Evolutionary conservation across 2,113 vertebrate genomes (phyloP), one percentile per base, ranked within the genome.

Genomic region (Anarrhichthys ocellatus): DNA sequence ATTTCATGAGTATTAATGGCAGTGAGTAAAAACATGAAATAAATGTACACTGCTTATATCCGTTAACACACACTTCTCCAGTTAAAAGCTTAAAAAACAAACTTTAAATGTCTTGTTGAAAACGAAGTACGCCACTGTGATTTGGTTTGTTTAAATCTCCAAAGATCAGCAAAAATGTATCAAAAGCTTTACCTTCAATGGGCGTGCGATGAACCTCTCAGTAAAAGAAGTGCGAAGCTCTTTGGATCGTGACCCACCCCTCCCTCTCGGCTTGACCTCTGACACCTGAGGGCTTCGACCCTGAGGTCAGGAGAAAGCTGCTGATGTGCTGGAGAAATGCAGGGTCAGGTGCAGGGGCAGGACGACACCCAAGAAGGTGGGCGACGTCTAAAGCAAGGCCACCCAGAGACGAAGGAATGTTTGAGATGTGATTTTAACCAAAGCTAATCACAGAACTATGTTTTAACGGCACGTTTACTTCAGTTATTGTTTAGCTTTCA

Each of bases 271-370:
- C 10, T 18, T 18, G 58, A 74, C 74, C 83, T 75, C 69, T 68
- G 58, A 77, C 74, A 80, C 75, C 69, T 68, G 29, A 76, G 6
- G 6, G 24, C 34, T 58, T 2, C 50, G 14, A 69, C 63, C 84
- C 54, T 1, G 52, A 48, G 73, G 73, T 81, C 80, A 44, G 36
- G 9, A 34, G 75, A 80, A 84, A 89, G 78, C 72, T 20, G 61
- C 73, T 80, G 71, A 79, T 59, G 81, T 66, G 80, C 20, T 34
- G 27, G 17, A 50, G 80, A 72, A 38, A 56, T 54, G 42, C 34
- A 20, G 73, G 63, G 76, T 68, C 66, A 73, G 66, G 75, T 74
- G 40, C 46, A 61, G 78, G 78, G 61, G 3, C 48, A 32, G 2
- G 66, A 27, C 3, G 29, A 61, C 61, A 52, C 62, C 59, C 9